These are phyloP conservation scores for Bathynomus jamesi DNA, from an alignment of 1,140 invertebrate genomes.

Conservation along the genomic window DNA sequence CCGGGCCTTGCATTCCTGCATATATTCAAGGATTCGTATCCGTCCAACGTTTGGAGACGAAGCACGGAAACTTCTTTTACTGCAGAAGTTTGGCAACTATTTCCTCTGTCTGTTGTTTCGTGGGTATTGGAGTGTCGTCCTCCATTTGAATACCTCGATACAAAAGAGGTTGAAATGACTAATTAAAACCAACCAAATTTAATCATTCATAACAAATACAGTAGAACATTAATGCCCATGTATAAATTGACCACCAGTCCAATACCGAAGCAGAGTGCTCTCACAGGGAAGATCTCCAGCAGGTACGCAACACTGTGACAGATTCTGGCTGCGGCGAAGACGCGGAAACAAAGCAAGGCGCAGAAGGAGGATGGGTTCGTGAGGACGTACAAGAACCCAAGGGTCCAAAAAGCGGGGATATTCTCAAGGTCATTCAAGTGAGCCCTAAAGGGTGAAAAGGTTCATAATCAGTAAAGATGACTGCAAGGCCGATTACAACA, in stretches of 20 bases:
- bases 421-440: constrained; percentile 7
- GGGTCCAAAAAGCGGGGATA: constrained; percentile 6
- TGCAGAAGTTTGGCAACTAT: too few species aligned
- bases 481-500: too few species aligned
- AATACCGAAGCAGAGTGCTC: not conserved
- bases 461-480: too few species aligned
- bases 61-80: too few species aligned
- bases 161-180: too few species aligned
- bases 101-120: too few species aligned
- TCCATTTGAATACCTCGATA: too few species aligned
- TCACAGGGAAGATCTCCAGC: not conserved
- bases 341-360: not conserved
- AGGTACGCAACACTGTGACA: not conserved
- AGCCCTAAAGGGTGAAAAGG: constrained; percentile 28
- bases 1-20: too few species aligned
- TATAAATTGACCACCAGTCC: not conserved
- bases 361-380: not conserved
- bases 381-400: constrained; percentile 3
- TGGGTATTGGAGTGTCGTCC: too few species aligned
- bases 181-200: not conserved
- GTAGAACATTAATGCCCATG: not conserved
- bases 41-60: too few species aligned
- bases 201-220: not conserved
- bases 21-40: too few species aligned
- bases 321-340: not conserved